A percentile compares a stretch with the other conserved stretches of the same genome.
Evolutionary conservation across 1,140 invertebrate genomes (phyloP).

Genomic region (Aplysia californica): DNA sequence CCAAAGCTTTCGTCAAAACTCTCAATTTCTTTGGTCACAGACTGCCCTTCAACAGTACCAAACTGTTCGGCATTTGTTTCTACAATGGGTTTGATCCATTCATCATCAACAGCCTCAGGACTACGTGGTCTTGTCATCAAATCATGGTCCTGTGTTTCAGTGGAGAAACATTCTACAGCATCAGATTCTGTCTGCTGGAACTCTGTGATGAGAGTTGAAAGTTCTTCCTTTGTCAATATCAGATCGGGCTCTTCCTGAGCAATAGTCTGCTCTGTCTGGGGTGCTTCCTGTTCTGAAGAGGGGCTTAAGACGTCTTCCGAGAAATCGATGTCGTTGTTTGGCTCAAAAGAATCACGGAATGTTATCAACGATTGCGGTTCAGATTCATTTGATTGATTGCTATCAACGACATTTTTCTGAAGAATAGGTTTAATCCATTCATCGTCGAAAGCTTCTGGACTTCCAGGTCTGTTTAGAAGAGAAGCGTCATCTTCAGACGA

Average conservation of each 20-base stretch:
- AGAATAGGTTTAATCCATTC: no score
- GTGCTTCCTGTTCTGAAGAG: not conserved
- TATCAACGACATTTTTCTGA: no score
- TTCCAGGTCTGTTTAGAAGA: conserved; percentile 7
- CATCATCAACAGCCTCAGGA: conserved; percentile 12
- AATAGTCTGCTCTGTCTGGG: not conserved
- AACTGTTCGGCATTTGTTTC: not conserved
- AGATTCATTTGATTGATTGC: no score
- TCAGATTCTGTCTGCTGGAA: not conserved
- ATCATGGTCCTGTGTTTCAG: no score
- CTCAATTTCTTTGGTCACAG: not conserved
- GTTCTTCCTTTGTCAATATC: not conserved
- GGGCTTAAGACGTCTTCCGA: no score
- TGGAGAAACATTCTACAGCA: no score
- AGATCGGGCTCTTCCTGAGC: not conserved
- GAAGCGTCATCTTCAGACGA: no score
- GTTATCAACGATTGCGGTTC: no score
- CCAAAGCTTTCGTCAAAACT: not conserved
- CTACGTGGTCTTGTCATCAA: no score
- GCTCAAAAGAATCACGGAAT: no score
- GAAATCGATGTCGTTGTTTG: no score
- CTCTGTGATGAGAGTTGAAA: not conserved
- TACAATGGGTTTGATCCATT: conserved; percentile 10
- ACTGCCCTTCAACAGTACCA: not conserved
- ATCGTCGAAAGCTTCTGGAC: no score